A percentile compares a stretch with the other conserved stretches of the same genome.
Conservation (phyloP, 2,113 vertebrate species). For the Pachyramphus minor region DNA sequence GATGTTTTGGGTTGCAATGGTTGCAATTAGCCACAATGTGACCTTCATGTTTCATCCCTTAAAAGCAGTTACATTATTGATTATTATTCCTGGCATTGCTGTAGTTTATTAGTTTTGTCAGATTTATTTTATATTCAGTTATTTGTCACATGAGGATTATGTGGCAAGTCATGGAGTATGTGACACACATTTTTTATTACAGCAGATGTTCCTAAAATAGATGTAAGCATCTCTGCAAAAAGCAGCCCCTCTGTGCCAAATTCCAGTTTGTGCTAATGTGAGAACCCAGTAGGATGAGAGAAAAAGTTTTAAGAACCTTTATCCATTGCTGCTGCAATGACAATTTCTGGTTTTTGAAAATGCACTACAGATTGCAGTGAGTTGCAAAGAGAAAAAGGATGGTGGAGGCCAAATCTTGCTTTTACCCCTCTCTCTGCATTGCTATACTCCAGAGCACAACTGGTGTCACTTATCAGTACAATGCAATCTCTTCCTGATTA, state of each 20-base stretch:
- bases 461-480: not conserved
- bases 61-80: constrained; percentile 26
- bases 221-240: constrained; percentile 46
- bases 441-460: not conserved
- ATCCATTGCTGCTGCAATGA: not conserved
- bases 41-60: constrained; percentile 3
- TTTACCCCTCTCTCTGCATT: not conserved
- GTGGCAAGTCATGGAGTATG: constrained; percentile 33
- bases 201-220: constrained; percentile 58
- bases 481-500: not conserved
- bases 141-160: constrained; percentile 54
- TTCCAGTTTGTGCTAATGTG: constrained; percentile 41
- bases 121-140: constrained; percentile 56
- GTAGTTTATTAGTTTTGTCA: constrained; percentile 43
- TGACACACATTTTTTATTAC: constrained; percentile 51
- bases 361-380: not conserved
- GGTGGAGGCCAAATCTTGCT: not conserved
- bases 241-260: constrained; percentile 43
- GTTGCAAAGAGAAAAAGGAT: not conserved
- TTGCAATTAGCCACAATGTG: constrained; percentile 48
- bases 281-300: constrained; percentile 36
- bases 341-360: not conserved
- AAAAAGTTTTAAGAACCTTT: constrained; percentile 46
- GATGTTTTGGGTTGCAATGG: constrained; percentile 30
- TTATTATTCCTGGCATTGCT: constrained; percentile 13